Conservation (phyloP, 2,797 vertebrate species). For the Babyrousa celebensis region DNA sequence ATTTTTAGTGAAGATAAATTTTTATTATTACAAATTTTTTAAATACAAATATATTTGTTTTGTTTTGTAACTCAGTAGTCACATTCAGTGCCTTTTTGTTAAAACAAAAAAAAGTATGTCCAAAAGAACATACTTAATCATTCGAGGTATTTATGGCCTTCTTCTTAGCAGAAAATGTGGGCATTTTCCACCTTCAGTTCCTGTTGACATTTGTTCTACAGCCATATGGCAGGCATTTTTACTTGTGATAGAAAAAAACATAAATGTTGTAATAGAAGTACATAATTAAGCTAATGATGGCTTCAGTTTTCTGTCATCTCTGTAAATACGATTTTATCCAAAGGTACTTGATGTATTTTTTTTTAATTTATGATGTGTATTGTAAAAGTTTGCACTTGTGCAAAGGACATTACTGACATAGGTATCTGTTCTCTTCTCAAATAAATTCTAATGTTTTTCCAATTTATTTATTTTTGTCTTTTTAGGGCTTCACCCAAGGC, state of each 20-base stretch:
- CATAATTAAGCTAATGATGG: conserved; percentile 44
- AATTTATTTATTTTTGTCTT: too few relatives aligned
- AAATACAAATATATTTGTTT: conserved; percentile 15
- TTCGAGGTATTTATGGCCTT: conserved; percentile 4
- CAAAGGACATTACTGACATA: not conserved
- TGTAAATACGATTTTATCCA: conserved; percentile 14
- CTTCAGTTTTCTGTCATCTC: not conserved
- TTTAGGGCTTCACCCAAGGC: too few relatives aligned
- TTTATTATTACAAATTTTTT: conserved; percentile 30
- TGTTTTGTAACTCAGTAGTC: not conserved
- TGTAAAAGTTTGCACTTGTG: not conserved
- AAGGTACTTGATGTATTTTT: not conserved
- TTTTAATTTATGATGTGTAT: not conserved
- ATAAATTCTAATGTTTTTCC: not conserved
- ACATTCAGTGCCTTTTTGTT: conserved; percentile 2
- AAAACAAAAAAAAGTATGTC: not conserved
- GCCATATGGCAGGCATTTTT: conserved; percentile 50
- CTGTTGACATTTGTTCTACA: conserved; percentile 53
- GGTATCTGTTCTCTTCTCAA: not conserved
- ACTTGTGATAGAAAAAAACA: not conserved
- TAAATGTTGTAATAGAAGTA: not conserved
- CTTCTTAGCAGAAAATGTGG: conserved; percentile 51
- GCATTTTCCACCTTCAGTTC: conserved; percentile 28
- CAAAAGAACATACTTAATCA: conserved; percentile 49
- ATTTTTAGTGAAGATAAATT: conserved; percentile 54